These are phyloP conservation scores for Crossocerus cetratus DNA, from an alignment of 2,888 invertebrate species.

Conservation along the genomic window DNA sequence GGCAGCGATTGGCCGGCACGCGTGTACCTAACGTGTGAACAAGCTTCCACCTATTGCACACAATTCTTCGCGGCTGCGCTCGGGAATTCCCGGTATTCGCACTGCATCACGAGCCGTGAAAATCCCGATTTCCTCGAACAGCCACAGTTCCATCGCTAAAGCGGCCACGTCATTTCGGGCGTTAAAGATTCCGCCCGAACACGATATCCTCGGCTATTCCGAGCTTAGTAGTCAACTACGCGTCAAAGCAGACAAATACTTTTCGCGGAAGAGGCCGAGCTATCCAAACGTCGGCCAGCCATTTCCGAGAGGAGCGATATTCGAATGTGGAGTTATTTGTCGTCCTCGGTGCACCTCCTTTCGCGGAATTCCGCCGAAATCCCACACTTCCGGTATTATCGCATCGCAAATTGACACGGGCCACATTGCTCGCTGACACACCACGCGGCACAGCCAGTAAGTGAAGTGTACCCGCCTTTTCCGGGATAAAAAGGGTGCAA, in stretches of 20 bases:
- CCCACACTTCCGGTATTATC: too few species aligned
- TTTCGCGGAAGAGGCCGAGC: too few species aligned
- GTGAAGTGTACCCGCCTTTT: neutral
- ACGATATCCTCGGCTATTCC: too few species aligned
- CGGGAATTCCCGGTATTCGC: constrained; percentile 47
- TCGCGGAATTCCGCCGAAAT: neutral
- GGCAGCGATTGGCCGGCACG: constrained; percentile 47
- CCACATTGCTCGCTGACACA: neutral
- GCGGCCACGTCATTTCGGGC: too few species aligned
- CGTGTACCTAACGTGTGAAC: constrained; percentile 55
- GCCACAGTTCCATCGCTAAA: too few species aligned
- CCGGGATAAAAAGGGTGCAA: too few species aligned
- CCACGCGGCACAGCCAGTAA: neutral
- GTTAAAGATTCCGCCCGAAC: too few species aligned
- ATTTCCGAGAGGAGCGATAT: too few species aligned
- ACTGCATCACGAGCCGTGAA: constrained; percentile 22
- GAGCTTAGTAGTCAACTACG: too few species aligned
- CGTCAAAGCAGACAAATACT: too few species aligned
- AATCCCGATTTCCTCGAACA: constrained; percentile 21
- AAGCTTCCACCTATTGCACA: constrained; percentile 58
- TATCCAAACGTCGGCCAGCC: too few species aligned
- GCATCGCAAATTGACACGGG: neutral
- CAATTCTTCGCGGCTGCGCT: constrained; percentile 24
- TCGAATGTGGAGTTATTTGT: too few species aligned
- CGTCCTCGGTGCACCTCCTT: neutral